Base-by-base conservation (phyloP, 2,888 invertebrate genomes). In the Nomada flava region DNA sequence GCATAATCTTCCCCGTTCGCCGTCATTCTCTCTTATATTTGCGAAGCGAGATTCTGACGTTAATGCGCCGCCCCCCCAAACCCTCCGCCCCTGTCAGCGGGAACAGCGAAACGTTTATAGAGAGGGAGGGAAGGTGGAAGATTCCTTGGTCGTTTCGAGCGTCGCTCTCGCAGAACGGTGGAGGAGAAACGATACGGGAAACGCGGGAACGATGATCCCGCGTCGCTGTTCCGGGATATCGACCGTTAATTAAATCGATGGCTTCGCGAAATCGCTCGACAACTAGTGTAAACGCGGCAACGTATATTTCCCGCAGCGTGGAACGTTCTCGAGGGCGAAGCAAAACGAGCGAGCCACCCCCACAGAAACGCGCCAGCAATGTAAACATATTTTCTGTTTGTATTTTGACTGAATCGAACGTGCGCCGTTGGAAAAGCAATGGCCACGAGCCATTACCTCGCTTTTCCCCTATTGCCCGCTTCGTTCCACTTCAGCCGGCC, bases 311-410 rank as follows among this genome's bases (percentile, higher is more conserved):
- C 52, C 23, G 55, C 15, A 2, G 20, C 2, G 23, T 13, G 47
- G 23, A 47, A 44, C 50, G 23, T 52, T 26, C 20, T 23, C 60
- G 62, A 57, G 26, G 36, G 44, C 10, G 42, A n/a, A 47, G 23
- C 10, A 15, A 29, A 59, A 53, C 29, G 65, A 59, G n/a, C 18
- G 10, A 7, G 11, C 44, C 20, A 36, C 26, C 44, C 36, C 20
- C 11, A 57, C 44, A 59, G 29, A 72, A 67, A 42, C 47, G 42
- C 59, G 74, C 70, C 84, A 83, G 74, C 85, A 82, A 77, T 87
- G 91, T 90, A 91, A 92, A 92, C 90, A 90, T 91, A 91, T 92
- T 92, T 90, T 86, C 88, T 89, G 90, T 92, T 92, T 91, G 90
- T 89, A 92, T 92, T 92, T 91, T 89, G 90, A 90, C 91, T 88